These are phyloP conservation scores for Actenoides hombroni DNA, from an alignment of 2,113 vertebrate species.

Conservation along the genomic window DNA sequence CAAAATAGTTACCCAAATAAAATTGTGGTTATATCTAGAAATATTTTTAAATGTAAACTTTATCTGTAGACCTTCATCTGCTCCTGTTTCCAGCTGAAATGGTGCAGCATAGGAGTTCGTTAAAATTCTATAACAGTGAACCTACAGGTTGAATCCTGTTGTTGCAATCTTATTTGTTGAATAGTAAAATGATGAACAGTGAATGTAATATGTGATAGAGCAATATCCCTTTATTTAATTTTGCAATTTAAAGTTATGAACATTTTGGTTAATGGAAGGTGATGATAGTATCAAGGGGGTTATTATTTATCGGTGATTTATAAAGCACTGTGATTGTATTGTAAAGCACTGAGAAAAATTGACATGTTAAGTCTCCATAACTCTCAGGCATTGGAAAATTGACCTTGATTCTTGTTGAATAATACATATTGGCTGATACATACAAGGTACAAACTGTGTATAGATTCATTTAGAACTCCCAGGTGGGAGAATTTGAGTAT, in stretches of 20 bases:
- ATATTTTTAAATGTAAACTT: background rate
- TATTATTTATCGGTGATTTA: constrained; percentile 32
- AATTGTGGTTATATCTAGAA: background rate
- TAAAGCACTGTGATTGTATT: background rate
- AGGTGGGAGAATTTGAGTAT: background rate
- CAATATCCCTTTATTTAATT: constrained; percentile 32
- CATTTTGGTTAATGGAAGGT: constrained; percentile 35
- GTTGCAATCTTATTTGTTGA: background rate
- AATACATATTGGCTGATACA: background rate
- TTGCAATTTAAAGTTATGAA: constrained; percentile 24
- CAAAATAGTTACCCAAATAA: background rate
- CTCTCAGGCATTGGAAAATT: background rate
- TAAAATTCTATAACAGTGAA: background rate
- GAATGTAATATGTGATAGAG: background rate
- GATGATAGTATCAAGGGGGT: background rate
- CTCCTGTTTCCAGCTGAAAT: background rate
- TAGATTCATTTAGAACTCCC: background rate
- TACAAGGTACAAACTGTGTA: background rate
- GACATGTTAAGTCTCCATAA: constrained; percentile 18
- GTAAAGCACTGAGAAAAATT: constrained; percentile 10
- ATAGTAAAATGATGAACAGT: constrained; percentile 15
- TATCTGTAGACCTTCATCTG: background rate
- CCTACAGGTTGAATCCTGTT: background rate
- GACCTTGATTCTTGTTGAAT: background rate
- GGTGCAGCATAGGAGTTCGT: background rate